phyloP scores from a whole-genome alignment of 1,140 invertebrate species.

The Drosophila eugracilis region DNA sequence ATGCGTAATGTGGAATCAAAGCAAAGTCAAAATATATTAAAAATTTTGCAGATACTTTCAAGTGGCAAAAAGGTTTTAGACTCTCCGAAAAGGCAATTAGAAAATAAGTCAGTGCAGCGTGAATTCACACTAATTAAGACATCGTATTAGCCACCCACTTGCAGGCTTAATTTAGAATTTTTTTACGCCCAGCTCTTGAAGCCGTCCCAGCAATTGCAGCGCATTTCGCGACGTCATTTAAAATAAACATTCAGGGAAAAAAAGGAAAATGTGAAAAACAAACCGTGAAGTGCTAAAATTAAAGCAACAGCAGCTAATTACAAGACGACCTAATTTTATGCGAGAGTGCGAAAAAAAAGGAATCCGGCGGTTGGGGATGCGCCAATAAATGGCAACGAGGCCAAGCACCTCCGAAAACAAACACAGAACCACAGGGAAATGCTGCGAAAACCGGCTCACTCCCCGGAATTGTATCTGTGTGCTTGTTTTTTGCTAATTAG shows the following conservation, averaged over 20 bases:
- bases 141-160: not conserved
- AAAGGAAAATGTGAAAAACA: slow-evolving; percentile 1
- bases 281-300: slow-evolving; percentile 58
- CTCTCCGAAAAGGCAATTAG: not conserved
- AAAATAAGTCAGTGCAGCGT: slow-evolving; percentile 5
- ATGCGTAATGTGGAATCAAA: slow-evolving; percentile 49
- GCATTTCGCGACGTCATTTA: slow-evolving; percentile 53
- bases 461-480: slow-evolving; percentile 52
- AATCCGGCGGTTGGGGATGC: slow-evolving; percentile 18
- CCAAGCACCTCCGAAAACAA: slow-evolving; percentile 79
- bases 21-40: slow-evolving; percentile 6
- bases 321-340: slow-evolving; percentile 73
- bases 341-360: slow-evolving; percentile 71
- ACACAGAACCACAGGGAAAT: slow-evolving; percentile 75
- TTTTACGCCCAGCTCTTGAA: slow-evolving; percentile 16
- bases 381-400: slow-evolving; percentile 81
- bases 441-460: slow-evolving; percentile 30
- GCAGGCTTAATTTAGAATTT: slow-evolving; percentile 30
- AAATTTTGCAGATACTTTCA: slow-evolving; percentile 1
- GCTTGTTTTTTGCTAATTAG: slow-evolving; percentile 82
- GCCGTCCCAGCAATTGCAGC: slow-evolving; percentile 33
- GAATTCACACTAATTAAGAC: slow-evolving; percentile 17
- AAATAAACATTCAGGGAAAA: slow-evolving; percentile 37
- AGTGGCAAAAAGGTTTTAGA: slow-evolving; percentile 1
- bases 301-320: slow-evolving; percentile 78